Percentiles rank a stretch among this genome's conserved stretches.
Conservation (phyloP, 2,888 invertebrate genomes). For the Iphiclides podalirius region DNA sequence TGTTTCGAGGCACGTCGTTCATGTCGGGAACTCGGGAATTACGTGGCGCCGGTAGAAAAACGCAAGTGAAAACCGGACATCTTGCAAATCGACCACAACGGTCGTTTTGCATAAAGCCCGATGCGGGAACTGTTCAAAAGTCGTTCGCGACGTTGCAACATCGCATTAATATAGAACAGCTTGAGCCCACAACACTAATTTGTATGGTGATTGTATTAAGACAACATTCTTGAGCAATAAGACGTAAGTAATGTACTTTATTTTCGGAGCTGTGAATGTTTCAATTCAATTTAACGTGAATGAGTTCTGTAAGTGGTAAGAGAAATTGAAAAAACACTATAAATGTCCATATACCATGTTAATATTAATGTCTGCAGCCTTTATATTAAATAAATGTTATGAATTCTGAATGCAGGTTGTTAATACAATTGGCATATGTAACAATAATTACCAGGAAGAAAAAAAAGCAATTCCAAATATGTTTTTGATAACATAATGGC, state of each 20-base stretch:
- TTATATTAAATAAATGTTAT: too few relatives aligned
- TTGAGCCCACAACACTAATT: slow-evolving; percentile 21
- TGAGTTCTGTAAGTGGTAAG: too few relatives aligned
- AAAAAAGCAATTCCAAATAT: too few relatives aligned
- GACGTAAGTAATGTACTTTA: slow-evolving; percentile 6
- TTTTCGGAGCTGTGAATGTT: background rate
- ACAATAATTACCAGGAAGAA: too few relatives aligned
- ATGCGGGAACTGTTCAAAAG: slow-evolving; percentile 14
- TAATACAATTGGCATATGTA: too few relatives aligned
- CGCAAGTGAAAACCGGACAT: slow-evolving; percentile 12
- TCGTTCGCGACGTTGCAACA: slow-evolving; percentile 18
- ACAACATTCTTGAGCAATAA: slow-evolving; percentile 10
- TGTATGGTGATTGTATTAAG: slow-evolving; percentile 20
- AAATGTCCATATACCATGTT: too few relatives aligned
- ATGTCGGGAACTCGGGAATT: too few relatives aligned
- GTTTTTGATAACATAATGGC: too few relatives aligned
- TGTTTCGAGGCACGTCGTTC: too few relatives aligned
- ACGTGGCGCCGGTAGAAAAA: background rate
- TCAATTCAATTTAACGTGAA: slow-evolving; percentile 1
- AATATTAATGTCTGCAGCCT: too few relatives aligned
- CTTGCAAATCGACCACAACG: background rate
- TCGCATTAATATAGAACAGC: slow-evolving; percentile 22
- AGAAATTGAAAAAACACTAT: too few relatives aligned
- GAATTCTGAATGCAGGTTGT: too few relatives aligned
- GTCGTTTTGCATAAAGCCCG: slow-evolving; percentile 14